Percentiles rank a stretch among this genome's conserved stretches.
These are phyloP conservation scores for Panulirus ornatus DNA, from an alignment of 1,140 invertebrate species.

Conservation along the genomic window DNA sequence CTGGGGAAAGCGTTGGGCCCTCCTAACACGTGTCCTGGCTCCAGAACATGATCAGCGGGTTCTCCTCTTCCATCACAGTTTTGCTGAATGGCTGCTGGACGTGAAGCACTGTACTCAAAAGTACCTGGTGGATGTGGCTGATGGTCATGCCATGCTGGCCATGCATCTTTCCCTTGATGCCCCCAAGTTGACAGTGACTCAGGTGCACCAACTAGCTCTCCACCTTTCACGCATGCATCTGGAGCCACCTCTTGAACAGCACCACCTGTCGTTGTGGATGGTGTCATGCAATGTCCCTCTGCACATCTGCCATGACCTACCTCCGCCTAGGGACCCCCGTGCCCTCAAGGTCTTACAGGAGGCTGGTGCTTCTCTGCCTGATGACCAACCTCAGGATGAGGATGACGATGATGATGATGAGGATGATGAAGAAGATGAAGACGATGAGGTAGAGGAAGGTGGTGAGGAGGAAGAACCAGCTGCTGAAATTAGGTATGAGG, in stretches of 20 bases:
- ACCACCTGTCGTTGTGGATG: conserved; percentile 79
- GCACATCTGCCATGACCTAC: conserved; percentile 75
- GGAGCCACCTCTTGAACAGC: conserved; percentile 78
- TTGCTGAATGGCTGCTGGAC: conserved; percentile 95
- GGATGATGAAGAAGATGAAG: conserved; percentile 73
- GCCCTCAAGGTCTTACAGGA: conserved; percentile 84
- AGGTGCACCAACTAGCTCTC: conserved; percentile 81
- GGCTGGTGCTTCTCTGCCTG: conserved; percentile 82
- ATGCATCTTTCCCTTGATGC: conserved; percentile 87
- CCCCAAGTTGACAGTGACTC: conserved; percentile 79
- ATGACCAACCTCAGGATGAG: conserved; percentile 67
- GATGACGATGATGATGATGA: conserved; percentile 73
- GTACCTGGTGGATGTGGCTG: conserved; percentile 91
- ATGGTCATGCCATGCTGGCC: conserved; percentile 93
- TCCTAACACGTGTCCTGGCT: conserved; percentile 86
- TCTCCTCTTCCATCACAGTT: conserved; percentile 92
- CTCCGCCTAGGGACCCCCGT: conserved; percentile 82
- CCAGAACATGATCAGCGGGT: conserved; percentile 82
- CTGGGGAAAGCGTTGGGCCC: conserved; percentile 88
- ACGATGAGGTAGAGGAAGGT: conserved; percentile 81
- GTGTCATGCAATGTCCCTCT: conserved; percentile 76
- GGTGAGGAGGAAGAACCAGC: conserved; percentile 78
- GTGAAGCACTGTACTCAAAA: conserved; percentile 97
- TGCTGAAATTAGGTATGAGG: conserved; percentile 73
- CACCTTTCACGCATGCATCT: conserved; percentile 80